Base-by-base conservation (phyloP, 2,113 vertebrate genomes). In the Gallinago paraguaiae region DNA sequence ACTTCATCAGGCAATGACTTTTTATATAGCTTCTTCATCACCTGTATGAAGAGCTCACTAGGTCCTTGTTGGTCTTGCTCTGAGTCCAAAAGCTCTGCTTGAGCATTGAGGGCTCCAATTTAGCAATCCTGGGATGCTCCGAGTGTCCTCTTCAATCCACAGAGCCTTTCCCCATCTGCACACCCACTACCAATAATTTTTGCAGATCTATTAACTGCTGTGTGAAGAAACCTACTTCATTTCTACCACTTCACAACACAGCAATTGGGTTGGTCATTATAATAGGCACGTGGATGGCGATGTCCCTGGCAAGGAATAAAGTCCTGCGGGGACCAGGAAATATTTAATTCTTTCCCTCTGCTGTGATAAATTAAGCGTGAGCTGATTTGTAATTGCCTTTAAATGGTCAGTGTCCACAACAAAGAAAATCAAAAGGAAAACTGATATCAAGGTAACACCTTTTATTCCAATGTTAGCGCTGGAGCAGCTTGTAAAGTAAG, bases 281-380 rank as follows among this genome's bases (percentile, higher is more conserved):
- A 43, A 61, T 3, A n/a, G 0, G 4, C 16, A 25, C 7, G 13
- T 12, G 7, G 28, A 63, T 13, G 12, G 16, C 4, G 6, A 56
- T 4, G 18, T 7, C 53, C 30, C 54, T 10, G 6, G 19, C 18
- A 31, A 18, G 13, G 11, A 39, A 54, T 54, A 30, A 54, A 54
- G 53, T 30, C 1, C 22, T 17, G 27, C 37, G 28, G 20, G 64
- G 28, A 54, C 3, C 27, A 33, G 7, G 31, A 53, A 68, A 16
- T 11, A 20, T 56, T 46, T 31, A 85, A 35, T 17, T 61, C 48
- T 27, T 24, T 48, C 30, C 27, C 45, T 59, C 54, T 74, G 37
- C 33, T 87, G 11, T 3, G 18, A 13, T 41, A 75, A 63, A 23
- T 72, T 35, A 39, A 46, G 11, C 35, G 13, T 5, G 8, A 82